These are phyloP conservation scores for Drosophila lutescens DNA, from an alignment of 2,888 invertebrate genomes.

Conservation along the genomic window DNA sequence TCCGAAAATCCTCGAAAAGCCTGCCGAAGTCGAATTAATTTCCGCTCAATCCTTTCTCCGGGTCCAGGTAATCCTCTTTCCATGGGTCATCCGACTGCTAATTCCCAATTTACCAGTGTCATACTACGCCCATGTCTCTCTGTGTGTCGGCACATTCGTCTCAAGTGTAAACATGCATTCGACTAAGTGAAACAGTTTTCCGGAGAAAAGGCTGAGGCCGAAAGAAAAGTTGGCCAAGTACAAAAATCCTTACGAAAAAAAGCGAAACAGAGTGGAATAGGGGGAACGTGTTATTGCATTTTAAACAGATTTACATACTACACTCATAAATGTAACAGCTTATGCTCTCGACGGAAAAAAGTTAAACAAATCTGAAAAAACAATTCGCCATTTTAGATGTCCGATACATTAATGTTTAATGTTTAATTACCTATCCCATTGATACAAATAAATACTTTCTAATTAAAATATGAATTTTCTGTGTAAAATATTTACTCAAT, in stretches of 20 bases:
- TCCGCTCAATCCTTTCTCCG: conserved; percentile 20
- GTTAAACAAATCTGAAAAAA: not conserved
- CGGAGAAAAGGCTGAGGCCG: conserved; percentile 10
- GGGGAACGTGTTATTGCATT: conserved; percentile 66
- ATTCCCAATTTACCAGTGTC: conserved; percentile 10
- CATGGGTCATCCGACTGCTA: conserved; percentile 8
- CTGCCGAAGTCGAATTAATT: conserved; percentile 25
- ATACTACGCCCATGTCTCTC: conserved; percentile 28
- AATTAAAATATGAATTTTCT: too few species aligned
- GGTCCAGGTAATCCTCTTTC: conserved; percentile 11
- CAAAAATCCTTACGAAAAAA: conserved; percentile 31
- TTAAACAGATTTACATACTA: conserved; percentile 46
- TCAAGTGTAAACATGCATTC: conserved; percentile 65
- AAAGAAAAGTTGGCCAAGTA: conserved; percentile 43
- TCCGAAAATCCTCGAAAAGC: conserved; percentile 8
- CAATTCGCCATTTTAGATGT: too few species aligned
- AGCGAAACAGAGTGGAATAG: conserved; percentile 13
- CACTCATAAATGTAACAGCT: not conserved
- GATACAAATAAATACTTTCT: too few species aligned
- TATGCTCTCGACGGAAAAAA: not conserved
- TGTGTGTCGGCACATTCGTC: conserved; percentile 33
- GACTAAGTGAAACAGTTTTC: conserved; percentile 40
- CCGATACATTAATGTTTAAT: too few species aligned
- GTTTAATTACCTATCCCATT: too few species aligned
- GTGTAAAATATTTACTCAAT: too few species aligned